Base-by-base conservation (phyloP, 2,888 invertebrate species). In the Steromphala cineraria region DNA sequence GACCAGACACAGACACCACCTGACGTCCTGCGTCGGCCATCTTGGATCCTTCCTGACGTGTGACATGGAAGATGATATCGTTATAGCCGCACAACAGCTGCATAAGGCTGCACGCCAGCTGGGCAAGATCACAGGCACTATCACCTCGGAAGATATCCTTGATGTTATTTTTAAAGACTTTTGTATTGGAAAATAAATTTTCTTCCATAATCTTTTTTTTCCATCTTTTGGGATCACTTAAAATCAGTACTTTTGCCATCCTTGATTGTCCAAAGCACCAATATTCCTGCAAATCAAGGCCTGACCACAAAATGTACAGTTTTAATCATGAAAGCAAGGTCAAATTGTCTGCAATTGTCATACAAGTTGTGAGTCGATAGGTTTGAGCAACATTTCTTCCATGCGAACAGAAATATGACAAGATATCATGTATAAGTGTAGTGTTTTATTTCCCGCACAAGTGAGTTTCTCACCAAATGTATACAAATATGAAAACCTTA, bases 151-250 rank as follows among this genome's bases (percentile, higher is more conserved):
- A 91, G 95, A 97, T 86, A 95, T 98, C 87, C 94, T 98, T 53
- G 96, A 97, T 94, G 95, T 96, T 24, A 96, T 98, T 84, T 98
- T 98, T 92, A 95, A 95, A 92, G 96, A 96, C 88, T 98, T 98
- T 95, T 98, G 97, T 94, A 96, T 98, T 89, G 97, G 97, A 83
- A 97, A 97, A 85, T 90, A 86, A 86, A 55, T 5, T 46, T 46
- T 5, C 8, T 36, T 36, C 8, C 8, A n/a, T n/a, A n/a, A n/a
- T n/a, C n/a, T n/a, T n/a, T n/a, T n/a, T n/a, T n/a, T n/a, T n/a
- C n/a, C n/a, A n/a, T n/a, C n/a, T n/a, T n/a, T n/a, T n/a, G n/a
- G n/a, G n/a, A 53, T 40, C 15, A 8, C 19, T 21, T 21, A 67
- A 24, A 17, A 67, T 8, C 3, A 8, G 19, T 67, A 8, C 24